Evolutionary conservation across 64 coral and sea anemone species (phyloP).

Genomic region (Montipora sp.): DNA sequence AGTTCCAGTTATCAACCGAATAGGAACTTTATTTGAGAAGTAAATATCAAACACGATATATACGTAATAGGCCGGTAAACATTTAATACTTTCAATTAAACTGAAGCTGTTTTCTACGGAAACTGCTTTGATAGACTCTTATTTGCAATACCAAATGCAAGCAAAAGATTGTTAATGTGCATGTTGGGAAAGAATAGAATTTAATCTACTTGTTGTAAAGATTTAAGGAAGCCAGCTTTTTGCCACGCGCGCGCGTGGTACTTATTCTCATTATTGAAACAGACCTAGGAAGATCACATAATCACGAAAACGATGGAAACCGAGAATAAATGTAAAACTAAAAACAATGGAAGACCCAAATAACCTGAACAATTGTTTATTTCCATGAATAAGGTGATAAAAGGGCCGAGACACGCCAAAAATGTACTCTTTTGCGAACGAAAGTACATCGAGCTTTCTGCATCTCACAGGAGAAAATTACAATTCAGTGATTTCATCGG

Average conservation of each 20-base stretch:
- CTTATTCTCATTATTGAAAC: background rate
- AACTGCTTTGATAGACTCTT: background rate
- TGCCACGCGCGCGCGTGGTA: background rate
- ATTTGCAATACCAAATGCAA: background rate
- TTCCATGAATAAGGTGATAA: too few relatives aligned
- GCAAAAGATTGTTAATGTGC: too few relatives aligned
- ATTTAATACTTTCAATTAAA: background rate
- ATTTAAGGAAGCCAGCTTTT: background rate
- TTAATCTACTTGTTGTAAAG: background rate
- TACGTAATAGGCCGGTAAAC: background rate
- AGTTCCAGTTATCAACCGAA: background rate
- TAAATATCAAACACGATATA: background rate
- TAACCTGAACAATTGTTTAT: too few relatives aligned
- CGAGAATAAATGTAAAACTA: slow-evolving; percentile 12
- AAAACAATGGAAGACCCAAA: background rate
- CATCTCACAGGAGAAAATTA: too few relatives aligned
- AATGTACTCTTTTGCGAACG: background rate
- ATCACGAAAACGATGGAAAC: background rate
- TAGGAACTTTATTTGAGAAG: background rate
- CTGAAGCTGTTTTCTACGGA: background rate
- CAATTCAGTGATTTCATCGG: too few relatives aligned
- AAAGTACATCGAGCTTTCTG: background rate
- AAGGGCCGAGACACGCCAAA: background rate
- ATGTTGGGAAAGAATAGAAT: too few relatives aligned
- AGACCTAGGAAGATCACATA: background rate